Evolutionary conservation across 2,113 vertebrate genomes (phyloP), one percentile per base, ranked within the genome.

Genomic region (Siniperca chuatsi): DNA sequence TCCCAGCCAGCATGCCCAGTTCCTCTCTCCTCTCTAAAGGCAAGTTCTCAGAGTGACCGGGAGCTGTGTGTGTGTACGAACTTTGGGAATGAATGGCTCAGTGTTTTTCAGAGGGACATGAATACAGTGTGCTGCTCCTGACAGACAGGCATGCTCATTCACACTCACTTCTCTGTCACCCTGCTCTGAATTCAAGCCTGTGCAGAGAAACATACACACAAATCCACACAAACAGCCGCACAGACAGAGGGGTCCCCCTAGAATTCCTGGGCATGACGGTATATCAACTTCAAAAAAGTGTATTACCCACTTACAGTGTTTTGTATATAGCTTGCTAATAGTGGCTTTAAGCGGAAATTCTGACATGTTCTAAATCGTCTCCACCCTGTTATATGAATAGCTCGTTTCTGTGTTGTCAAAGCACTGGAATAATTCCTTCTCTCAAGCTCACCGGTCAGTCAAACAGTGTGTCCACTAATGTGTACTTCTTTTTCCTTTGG

Each of bases 71-170:
- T 40, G 54, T 74, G 57, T 62, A 25, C 13, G 25, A 35, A 55
- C 46, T 67, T 67, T 23, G 25, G 71, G 50, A 44, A 90, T 95
- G 93, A 95, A 95, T 94, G 92, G 85, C 71, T 71, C 87, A 93
- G 93, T 95, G 92, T 95, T 90, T 88, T 77, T 82, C 85, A 73
- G 79, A 55, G 65, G 73, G 78, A 74, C 50, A 83, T 89, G 91
- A 94, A 89, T 90, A 87, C 89, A 80, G 61, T 37, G 79, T 61
- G 87, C 83, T 85, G 65, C 79, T 80, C 82, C 78, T 85, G 89
- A 90, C 70, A 79, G 86, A 93, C 92, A 93, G 88, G 62, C 90
- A 1, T 15, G 46, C 68, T 89, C 89, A 93, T 95, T 93, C 91
- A 94, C 88, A 87, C 82, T 75, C 86, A 84, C 42, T 61, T 88